A percentile compares a stretch with the other conserved stretches of the same genome.
phyloP scores from a whole-genome alignment of 2,888 invertebrate genomes.

The Odontothrips loti region DNA sequence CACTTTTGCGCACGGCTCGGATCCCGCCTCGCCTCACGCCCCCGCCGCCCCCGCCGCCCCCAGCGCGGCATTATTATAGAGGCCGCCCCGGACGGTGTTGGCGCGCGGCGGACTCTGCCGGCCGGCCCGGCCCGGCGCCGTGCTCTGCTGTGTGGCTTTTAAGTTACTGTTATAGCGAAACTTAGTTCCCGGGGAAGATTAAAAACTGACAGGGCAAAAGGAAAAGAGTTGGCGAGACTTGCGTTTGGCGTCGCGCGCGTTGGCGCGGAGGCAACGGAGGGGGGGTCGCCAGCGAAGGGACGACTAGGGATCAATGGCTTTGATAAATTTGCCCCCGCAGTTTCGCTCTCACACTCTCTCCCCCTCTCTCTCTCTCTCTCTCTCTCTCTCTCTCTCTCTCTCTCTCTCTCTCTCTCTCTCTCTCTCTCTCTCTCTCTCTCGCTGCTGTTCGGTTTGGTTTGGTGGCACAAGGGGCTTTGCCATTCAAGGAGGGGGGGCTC shows the following conservation, averaged over 20 bases:
- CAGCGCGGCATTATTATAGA: too few relatives aligned
- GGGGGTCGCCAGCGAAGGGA: background rate
- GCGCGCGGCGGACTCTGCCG: too few relatives aligned
- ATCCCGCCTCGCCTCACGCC: background rate
- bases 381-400: too few relatives aligned
- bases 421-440: background rate
- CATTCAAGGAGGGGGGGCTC: too few relatives aligned
- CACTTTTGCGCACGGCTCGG: background rate
- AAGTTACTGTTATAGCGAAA: slow-evolving; percentile 26
- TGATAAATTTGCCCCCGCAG: slow-evolving; percentile 2
- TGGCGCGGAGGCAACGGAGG: background rate
- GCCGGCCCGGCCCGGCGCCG: too few relatives aligned
- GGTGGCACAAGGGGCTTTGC: too few relatives aligned
- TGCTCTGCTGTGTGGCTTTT: background rate
- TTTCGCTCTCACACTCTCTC: too few relatives aligned
- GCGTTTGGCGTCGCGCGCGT: background rate
- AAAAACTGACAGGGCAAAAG: slow-evolving; percentile 15
- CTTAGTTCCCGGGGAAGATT: slow-evolving; percentile 8
- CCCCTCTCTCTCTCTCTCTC: too few relatives aligned
- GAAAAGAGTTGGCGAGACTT: background rate
- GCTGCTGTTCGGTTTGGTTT: background rate
- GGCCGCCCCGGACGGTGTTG: too few relatives aligned
- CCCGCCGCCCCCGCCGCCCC: too few relatives aligned
- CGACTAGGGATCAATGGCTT: background rate
- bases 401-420: background rate